Percentiles rank a stretch among this genome's conserved stretches.
Conservation (phyloP, 1,140 invertebrate genomes). For the Arion vulgaris region DNA sequence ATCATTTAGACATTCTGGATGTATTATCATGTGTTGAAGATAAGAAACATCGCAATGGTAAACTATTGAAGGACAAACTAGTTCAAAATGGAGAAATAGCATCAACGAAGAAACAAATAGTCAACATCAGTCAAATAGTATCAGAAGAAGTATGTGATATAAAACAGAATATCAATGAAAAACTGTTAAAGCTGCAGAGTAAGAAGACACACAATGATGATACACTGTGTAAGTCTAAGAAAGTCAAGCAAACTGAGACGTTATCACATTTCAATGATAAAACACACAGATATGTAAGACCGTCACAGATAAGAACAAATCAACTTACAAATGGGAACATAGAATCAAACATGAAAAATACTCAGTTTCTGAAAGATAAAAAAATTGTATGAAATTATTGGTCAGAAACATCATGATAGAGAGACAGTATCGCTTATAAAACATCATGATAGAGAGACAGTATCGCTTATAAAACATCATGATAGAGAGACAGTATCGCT, state of each 20-base stretch:
- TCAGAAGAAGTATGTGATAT: neutral
- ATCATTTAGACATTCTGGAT: neutral
- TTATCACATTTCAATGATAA: neutral
- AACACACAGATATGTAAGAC: neutral
- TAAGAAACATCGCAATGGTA: neutral
- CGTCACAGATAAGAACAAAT: neutral
- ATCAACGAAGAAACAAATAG: too few species aligned
- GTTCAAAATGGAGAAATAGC: too few species aligned
- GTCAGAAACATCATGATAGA: too few species aligned
- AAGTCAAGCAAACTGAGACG: neutral
- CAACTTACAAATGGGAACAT: neutral
- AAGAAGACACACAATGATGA: neutral
- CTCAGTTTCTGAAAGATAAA: too few species aligned
- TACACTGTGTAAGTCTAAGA: neutral
- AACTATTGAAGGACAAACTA: too few species aligned
- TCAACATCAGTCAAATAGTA: too few species aligned
- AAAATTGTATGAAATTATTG: too few species aligned
- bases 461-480: too few species aligned
- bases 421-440: too few species aligned
- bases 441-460: too few species aligned
- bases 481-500: too few species aligned
- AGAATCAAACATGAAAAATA: too few species aligned
- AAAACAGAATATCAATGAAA: neutral
- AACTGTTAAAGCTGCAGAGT: neutral
- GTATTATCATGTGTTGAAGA: neutral